Conservation (phyloP, 2,888 invertebrate species). For the Laspeyria flexula region DNA sequence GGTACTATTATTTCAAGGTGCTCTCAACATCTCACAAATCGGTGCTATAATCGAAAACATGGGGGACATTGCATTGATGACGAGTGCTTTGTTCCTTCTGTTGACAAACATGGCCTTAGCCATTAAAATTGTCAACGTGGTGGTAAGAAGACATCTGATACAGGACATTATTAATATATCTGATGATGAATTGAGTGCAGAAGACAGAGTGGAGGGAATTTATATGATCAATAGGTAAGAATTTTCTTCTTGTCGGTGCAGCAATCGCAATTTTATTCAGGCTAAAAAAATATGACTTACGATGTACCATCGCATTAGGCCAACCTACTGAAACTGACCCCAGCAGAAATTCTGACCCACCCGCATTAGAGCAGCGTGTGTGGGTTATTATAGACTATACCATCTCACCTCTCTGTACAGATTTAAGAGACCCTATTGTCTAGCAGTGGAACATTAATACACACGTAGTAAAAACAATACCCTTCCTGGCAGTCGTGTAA, state of each 20-base stretch:
- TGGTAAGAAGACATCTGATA: conserved; percentile 47
- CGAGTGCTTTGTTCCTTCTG: conserved; percentile 63
- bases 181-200: conserved; percentile 47
- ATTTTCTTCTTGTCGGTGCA: too few species aligned
- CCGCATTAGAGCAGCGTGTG: too few species aligned
- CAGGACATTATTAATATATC: conserved; percentile 53
- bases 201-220: conserved; percentile 44
- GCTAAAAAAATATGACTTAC: too few species aligned
- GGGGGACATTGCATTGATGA: conserved; percentile 70
- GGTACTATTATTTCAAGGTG: conserved; percentile 43
- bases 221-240: conserved; percentile 58
- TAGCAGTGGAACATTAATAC: too few species aligned
- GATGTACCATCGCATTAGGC: too few species aligned
- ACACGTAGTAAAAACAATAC: too few species aligned
- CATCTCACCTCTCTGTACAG: too few species aligned
- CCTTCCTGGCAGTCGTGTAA: too few species aligned
- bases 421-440: too few species aligned
- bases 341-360: too few species aligned
- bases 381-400: too few species aligned
- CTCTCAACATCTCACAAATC: conserved; percentile 66
- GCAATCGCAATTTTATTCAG: neutral
- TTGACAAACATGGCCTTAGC: conserved; percentile 65
- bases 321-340: too few species aligned
- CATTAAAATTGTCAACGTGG: conserved; percentile 60
- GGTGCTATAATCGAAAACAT: conserved; percentile 70